Evolutionary conservation across 2,797 vertebrate genomes (phyloP), one percentile per base, ranked within the genome.

Genomic region (Chaenodraco wilsoni): DNA sequence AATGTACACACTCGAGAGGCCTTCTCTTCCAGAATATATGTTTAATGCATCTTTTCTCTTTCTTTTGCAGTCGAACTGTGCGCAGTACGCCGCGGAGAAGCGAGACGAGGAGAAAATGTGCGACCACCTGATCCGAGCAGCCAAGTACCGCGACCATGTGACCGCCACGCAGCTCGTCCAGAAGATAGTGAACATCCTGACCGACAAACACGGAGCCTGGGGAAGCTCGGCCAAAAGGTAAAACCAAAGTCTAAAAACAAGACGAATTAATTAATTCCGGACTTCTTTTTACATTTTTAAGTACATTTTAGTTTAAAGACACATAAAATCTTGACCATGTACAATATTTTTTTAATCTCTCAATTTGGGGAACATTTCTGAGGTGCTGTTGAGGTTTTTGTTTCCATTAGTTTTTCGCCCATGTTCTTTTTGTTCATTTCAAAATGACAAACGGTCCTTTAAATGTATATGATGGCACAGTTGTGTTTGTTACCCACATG

Each of bases 81-180:
- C 98, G 58, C 97, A 99, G 89, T 99, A 99, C 79, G 93, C 97
- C 9, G 96, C 98, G 19, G 98, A 99, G 82, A 98, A 98, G 84
- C 92, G 98, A 11, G 98, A 99, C 64, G 97, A 99, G 87, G 98
- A 99, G 90, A 99, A 98, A 91, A 97, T 99, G 97, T 99, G 98
- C 57, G 97, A 99, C 87, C 97, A 99, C 85, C 94, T 99, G 92
- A 98, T 99, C 91, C 95, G 96, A 17, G 97, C 98, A 6, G 97
- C 97, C 10, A 98, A 98, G 83, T 98, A 97, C 88, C 94, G 98
- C 52, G 98, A 99, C 92, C 96, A 99, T 62, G 95, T 99, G 92
- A 99, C 97, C 2, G 95, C 97, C 84, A 97, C 96, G 9, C 98
- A 98, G 62, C 95, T 99, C 71, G 92, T 98, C 85, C 98, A 99